A percentile compares a stretch with the other conserved stretches of the same genome.
Evolutionary conservation across 2,888 invertebrate species (phyloP).

Genomic region (Meteorus cinctellus): DNA sequence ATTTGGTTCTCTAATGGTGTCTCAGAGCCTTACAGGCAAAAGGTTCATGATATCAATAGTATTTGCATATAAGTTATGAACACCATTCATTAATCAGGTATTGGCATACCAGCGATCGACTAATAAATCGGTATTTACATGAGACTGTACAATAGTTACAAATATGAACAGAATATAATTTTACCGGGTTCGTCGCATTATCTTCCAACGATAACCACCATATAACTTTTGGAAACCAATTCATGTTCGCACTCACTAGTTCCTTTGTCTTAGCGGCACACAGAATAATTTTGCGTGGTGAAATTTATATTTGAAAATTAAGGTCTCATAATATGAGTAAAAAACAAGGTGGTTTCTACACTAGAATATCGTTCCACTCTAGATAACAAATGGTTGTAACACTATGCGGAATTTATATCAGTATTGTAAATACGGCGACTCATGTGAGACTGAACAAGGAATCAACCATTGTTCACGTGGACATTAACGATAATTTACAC

Average conservation of each 20-base stretch:
- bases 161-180: neutral
- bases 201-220: constrained; percentile 62
- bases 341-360: neutral
- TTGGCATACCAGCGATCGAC: neutral
- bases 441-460: neutral
- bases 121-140: neutral
- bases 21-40: neutral
- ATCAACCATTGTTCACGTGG: neutral
- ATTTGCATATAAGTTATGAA: neutral
- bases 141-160: too few species aligned
- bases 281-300: neutral
- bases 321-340: neutral
- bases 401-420: too few species aligned
- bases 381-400: too few species aligned
- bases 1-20: neutral
- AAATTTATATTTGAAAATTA: neutral
- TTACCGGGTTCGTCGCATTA: constrained; percentile 57
- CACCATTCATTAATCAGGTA: neutral
- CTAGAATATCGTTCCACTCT: neutral
- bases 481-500: neutral
- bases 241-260: constrained; percentile 54
- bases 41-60: neutral
- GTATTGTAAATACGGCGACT: neutral
- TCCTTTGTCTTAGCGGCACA: neutral
- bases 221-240: constrained; percentile 61